Percentiles rank a stretch among this genome's conserved stretches.
These are phyloP conservation scores for Synaphobranchus kaupii DNA, from an alignment of 2,797 vertebrate genomes.

Conservation along the genomic window DNA sequence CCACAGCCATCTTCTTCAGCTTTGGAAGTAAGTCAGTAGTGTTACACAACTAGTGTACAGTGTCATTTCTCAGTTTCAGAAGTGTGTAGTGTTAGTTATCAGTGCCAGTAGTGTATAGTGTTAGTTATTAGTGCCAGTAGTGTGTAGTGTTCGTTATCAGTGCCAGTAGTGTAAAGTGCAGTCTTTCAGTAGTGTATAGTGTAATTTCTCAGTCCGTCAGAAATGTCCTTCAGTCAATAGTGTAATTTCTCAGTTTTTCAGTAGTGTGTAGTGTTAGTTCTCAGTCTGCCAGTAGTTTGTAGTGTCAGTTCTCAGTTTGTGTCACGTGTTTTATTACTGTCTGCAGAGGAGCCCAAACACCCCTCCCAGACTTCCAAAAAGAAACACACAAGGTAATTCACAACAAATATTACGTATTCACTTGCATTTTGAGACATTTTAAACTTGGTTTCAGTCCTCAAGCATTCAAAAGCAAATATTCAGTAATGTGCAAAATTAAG, in stretches of 20 bases:
- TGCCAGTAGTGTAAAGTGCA: too few relatives aligned
- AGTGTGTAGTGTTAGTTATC: not conserved
- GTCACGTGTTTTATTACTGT: constrained; percentile 23
- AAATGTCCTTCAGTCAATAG: not conserved
- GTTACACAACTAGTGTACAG: too few relatives aligned
- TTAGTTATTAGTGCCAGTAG: not conserved
- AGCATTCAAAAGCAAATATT: not conserved
- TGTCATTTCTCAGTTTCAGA: not conserved
- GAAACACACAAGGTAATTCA: constrained; percentile 54
- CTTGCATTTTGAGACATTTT: not conserved
- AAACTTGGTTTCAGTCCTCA: not conserved
- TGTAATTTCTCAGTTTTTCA: not conserved
- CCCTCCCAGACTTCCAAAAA: constrained; percentile 36
- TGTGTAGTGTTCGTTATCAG: not conserved
- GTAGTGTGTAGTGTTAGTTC: not conserved
- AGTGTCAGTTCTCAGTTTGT: not conserved
- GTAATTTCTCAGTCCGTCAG: not conserved
- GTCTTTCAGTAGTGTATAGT: not conserved
- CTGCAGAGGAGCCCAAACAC: constrained; percentile 39
- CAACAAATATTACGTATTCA: not conserved
- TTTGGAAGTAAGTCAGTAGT: not conserved
- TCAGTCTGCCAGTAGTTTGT: constrained; percentile 25
- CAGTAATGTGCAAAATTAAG: not conserved
- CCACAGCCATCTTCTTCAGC: constrained; percentile 15
- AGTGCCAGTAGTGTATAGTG: too few relatives aligned